Evolutionary conservation across 2,113 vertebrate species (phyloP), one percentile per base, ranked within the genome.

Genomic region (Scopus umbretta): DNA sequence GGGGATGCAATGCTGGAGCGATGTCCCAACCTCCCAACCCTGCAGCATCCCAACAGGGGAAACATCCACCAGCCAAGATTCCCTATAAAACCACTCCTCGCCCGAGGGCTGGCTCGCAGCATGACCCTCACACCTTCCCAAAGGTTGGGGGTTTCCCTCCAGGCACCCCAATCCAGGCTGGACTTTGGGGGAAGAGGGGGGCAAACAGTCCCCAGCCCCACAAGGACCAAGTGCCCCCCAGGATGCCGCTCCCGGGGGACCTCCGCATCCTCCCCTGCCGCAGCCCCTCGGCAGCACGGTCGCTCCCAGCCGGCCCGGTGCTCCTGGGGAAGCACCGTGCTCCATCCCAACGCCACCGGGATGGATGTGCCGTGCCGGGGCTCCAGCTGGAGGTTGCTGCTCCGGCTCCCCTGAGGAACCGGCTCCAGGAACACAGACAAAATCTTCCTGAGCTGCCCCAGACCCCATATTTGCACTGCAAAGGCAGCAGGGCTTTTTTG

Each of bases 1-100:
- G 0, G 23, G 47, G 71, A 75, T 8, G 66, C 2, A 7, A 29
- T 9, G 32, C 38, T 2, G 0, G 45, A 90, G 55, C 2, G 0
- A 66, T 3, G 3, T 32, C 73, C 72, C 45, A 73, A 43, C 34
- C 68, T 32, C 73, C 72, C 45, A 73, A 43, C 34, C 68, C 53
- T 11, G 4, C 32, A 76, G 22, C 40, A 78, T 30, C 85, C 81
- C 45, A 29, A 21, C 4, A 0, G 0, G 22, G 36, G 32, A 52
- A 42, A 50, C 1, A 7, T 22, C 47, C n/a, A 16, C 81, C 27
- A 20, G 36, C 45, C 36, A 5, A 43, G 26, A 7, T 1, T 2
- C 12, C 61, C 9, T 9, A 7, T 9, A 50, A 83, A 61, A 2
- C 29, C 38, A 13, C n/a, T 73, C n/a, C 49, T 91, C 2, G 2